phyloP scores from a whole-genome alignment of 2,797 vertebrate genomes.

The Schizopygopsis pylzovi region DNA sequence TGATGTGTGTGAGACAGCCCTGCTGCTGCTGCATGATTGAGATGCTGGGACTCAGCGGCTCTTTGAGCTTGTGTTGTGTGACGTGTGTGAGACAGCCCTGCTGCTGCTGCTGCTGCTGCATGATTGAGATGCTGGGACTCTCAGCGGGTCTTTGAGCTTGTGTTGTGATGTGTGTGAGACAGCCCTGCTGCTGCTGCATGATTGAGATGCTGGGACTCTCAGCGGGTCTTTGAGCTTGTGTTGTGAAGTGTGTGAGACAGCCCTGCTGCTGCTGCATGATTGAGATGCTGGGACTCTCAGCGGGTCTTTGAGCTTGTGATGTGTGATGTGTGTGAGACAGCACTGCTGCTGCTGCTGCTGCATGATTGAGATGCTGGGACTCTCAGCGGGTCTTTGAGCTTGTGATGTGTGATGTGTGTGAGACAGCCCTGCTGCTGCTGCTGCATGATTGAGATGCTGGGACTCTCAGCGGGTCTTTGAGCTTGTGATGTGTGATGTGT shows the following conservation, averaged over 20 bases:
- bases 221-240: too few relatives aligned
- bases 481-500: not conserved
- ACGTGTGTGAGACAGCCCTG: not conserved
- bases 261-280: not conserved
- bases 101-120: too few relatives aligned
- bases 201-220: too few relatives aligned
- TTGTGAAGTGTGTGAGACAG: not conserved
- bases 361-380: constrained; percentile 1
- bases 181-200: too few relatives aligned
- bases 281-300: constrained; percentile 5
- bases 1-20: not conserved
- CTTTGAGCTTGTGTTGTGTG: not conserved
- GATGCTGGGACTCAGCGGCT: too few relatives aligned
- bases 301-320: constrained; percentile 4
- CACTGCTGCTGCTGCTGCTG: too few relatives aligned
- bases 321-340: not conserved
- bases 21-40: too few relatives aligned
- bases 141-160: not conserved
- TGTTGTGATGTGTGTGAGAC: constrained; percentile 10
- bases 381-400: not conserved
- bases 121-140: constrained; percentile 9
- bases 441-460: too few relatives aligned
- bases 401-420: constrained; percentile 14
- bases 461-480: too few relatives aligned
- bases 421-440: too few relatives aligned